Evolutionary conservation across 1,140 invertebrate genomes (phyloP), one percentile per base, ranked within the genome.

Genomic region (Choristoneura fumiferana): DNA sequence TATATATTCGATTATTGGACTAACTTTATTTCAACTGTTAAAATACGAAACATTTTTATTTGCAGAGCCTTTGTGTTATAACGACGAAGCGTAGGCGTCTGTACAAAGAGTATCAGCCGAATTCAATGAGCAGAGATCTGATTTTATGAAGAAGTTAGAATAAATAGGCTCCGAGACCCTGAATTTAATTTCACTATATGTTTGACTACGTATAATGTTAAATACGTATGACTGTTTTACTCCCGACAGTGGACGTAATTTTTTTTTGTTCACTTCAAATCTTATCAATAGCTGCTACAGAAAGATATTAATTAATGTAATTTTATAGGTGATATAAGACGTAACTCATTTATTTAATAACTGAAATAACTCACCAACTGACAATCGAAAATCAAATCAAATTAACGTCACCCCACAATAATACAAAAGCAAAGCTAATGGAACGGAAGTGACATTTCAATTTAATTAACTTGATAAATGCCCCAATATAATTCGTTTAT

Each of bases 391-490:
- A 29, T 49, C 40, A 40, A 40, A 40, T 40, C 40, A 45, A 45
- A 45, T 45, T 45, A 45, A 45, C 10, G 40, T 45, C 17, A 6
- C 8, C 13, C 18, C 40, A 18, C n/a, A 49, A 49, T 49, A 49
- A 49, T 18, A 49, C 43, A 49, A 49, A n/a, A 49, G 43, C 18
- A 49, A 49, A 49, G 43, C 17, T 49, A 49, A 49, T 49, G n/a
- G n/a, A 49, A 49, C 43, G 43, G 43, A 49, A 49, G 18, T 22
- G 18, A 29, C 43, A 49, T 49, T 18, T 49, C 43, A 49, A 29
- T 33, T 29, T 49, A 49, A 49, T 49, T 33, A 49, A n/a, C 43
- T 29, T 29, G 18, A 10, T n/a, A 49, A 49, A 49, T 22, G 43
- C 12, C 17, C 22, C 8, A 49, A 33, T 49, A 49, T 13, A 39